Conservation (phyloP, 37 sponge, comb jelly and placozoan genomes). For the Spongia lamella region DNA sequence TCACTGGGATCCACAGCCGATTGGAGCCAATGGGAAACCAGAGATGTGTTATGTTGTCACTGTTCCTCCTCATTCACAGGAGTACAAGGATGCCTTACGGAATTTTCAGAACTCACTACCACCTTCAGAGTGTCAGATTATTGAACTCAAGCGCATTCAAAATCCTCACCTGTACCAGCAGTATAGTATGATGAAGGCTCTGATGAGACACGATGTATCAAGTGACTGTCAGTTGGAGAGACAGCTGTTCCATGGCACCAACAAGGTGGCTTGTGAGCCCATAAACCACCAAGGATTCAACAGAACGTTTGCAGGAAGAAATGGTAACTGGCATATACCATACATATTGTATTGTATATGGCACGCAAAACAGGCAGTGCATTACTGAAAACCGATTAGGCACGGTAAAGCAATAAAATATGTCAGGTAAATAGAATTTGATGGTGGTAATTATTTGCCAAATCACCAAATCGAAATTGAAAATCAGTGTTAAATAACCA, state of each 20-base stretch:
- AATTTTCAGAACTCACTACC: conserved; percentile 31
- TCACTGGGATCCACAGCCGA: conserved; percentile 37
- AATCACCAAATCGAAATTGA: no score
- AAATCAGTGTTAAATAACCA: no score
- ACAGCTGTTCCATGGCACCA: conserved; percentile 60
- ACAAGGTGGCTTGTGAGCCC: neutral
- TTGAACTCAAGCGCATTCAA: conserved; percentile 39
- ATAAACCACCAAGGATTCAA: conserved; percentile 66
- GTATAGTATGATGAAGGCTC: conserved; percentile 15
- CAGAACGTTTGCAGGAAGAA: conserved; percentile 57
- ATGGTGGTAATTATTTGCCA: no score
- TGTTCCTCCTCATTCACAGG: conserved; percentile 8
- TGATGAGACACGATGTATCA: no score
- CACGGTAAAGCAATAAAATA: no score
- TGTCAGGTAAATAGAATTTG: no score
- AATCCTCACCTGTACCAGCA: conserved; percentile 31
- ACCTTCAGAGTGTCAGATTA: neutral
- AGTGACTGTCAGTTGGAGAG: neutral
- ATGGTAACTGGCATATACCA: no score
- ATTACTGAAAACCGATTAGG: no score
- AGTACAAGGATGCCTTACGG: conserved; percentile 31
- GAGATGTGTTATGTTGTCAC: conserved; percentile 5
- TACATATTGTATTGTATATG: no score
- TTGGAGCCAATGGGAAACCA: conserved; percentile 10
- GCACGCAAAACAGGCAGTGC: no score